Evolutionary conservation across 1,140 invertebrate genomes (phyloP), one percentile per base, ranked within the genome.

Genomic region (Chironomus striatipennis): DNA sequence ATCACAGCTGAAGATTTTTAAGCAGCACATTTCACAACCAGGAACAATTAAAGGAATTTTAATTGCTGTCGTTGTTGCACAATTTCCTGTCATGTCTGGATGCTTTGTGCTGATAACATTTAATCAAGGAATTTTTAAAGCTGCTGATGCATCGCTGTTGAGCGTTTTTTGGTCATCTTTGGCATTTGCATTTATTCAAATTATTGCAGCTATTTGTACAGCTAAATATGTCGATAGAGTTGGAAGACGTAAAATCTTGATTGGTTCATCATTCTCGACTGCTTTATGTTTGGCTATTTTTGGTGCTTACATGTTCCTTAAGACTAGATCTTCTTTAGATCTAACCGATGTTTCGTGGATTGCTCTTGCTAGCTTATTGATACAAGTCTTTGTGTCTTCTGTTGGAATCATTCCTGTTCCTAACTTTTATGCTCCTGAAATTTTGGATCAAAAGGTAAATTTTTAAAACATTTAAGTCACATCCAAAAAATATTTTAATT

Each of bases 121-220:
- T 21, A 70, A 70, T 70, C 65, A 70, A 20, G 20, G 17, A 12
- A 70, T 70, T 20, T 70, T 70, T 17, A 70, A 15, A 2, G 65
- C 65, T 70, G 65, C 65, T 70, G 65, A 70, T 70, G 65, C 20
- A 18, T 10, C 4, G 7, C 7, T 70, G n/a, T 20, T 70, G 7
- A 70, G 65, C 10, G 18, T 70, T 20, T 70, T 20, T 7, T 70
- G 65, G 65, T 70, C 65, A 70, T 70, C 65, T 10, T 10, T 70
- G 6, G 17, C 20, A 70, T 70, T 96, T 1, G 91, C 90, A 0
- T 73, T 78, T 0, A 79, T 81, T 0, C 81, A 82, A 75, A 79
- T 83, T 20, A 76, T 81, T 0, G 79, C 65, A 1, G 17, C 79
- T 0, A 77, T 80, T 15, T 79, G 78, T 3, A 79, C 81, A 1